Conservation (phyloP, 2,888 invertebrate species). For the Teleogryllus oceanicus region DNA sequence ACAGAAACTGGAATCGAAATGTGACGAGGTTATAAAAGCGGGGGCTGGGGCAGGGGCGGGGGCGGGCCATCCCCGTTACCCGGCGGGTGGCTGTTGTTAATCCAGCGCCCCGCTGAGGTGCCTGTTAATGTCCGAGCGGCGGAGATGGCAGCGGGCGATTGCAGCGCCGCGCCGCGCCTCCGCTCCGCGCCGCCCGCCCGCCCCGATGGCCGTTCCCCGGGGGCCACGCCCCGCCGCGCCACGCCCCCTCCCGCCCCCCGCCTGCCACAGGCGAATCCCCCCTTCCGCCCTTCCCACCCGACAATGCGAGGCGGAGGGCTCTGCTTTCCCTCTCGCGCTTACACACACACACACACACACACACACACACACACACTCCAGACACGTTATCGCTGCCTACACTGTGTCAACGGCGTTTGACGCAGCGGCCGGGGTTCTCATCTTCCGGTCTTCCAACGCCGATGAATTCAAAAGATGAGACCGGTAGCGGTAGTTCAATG, state of each 20-base stretch:
- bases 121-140: slow-evolving; percentile 18
- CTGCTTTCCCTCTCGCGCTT: too few relatives aligned
- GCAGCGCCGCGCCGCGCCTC: neutral
- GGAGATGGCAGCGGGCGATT: slow-evolving; percentile 8
- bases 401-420: too few relatives aligned
- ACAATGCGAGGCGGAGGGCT: too few relatives aligned
- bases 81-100: neutral
- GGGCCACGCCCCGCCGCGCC: slow-evolving; percentile 2
- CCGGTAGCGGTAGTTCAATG: too few relatives aligned
- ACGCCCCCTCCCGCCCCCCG: neutral
- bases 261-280: neutral
- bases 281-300: too few relatives aligned
- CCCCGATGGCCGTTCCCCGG: slow-evolving; percentile 4
- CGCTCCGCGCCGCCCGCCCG: neutral
- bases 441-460: too few relatives aligned
- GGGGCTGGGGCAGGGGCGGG: neutral
- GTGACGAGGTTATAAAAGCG: slow-evolving; percentile 18
- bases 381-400: too few relatives aligned
- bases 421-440: too few relatives aligned
- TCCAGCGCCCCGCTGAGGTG: neutral
- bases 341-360: too few relatives aligned
- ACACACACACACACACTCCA: too few relatives aligned
- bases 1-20: slow-evolving; percentile 11
- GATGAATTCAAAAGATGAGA: too few relatives aligned
- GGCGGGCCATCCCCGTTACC: neutral